phyloP scores from a whole-genome alignment of 2,888 invertebrate species.

The Bruchidius siliquastri region DNA sequence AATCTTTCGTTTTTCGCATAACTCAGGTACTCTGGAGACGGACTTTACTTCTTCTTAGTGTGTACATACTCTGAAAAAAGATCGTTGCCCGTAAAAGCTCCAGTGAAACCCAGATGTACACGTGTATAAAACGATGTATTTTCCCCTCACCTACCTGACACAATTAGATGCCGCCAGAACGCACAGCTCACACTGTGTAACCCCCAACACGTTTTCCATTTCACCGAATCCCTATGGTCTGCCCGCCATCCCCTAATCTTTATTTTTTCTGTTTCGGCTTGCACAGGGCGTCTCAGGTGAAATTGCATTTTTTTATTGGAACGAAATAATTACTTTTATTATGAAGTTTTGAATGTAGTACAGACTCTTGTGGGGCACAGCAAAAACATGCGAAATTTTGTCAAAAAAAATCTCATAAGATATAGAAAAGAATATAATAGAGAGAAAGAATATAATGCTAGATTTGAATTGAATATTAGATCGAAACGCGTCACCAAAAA shows the following conservation, averaged over 20 bases:
- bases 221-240: neutral
- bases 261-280: neutral
- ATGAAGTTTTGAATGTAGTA: no score
- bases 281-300: neutral
- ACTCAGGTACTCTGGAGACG: no score
- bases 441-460: no score
- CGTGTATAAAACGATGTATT: neutral
- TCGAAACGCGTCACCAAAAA: no score
- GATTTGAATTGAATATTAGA: no score
- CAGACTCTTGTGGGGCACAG: no score
- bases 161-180: neutral
- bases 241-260: neutral
- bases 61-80: neutral
- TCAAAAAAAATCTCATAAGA: no score
- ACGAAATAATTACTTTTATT: no score
- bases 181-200: neutral
- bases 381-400: no score
- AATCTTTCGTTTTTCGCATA: no score
- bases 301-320: no score
- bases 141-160: neutral
- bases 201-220: neutral
- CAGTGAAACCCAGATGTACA: neutral
- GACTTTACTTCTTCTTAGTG: neutral
- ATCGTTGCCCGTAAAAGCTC: neutral
- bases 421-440: no score